Base-by-base conservation (phyloP, 2,797 vertebrate species). In the Lutjanus argentimaculatus region DNA sequence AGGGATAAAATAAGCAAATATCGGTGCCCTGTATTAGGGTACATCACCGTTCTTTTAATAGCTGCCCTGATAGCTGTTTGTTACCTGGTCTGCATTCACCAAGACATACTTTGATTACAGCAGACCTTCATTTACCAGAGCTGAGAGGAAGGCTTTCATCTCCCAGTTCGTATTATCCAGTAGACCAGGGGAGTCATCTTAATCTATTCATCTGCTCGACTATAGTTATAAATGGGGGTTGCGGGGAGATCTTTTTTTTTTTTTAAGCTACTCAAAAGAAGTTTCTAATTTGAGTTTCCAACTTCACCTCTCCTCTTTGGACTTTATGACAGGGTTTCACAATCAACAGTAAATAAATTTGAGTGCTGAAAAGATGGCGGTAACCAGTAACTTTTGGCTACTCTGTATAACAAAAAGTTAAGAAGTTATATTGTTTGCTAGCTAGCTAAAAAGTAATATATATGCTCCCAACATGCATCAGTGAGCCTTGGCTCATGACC, bases 121-220 rank as follows among this genome's bases (percentile, higher is more conserved):
- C 13, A 7, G 4, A n/a, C 16, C 46, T 30, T 80, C 21, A 58
- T 85, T 72, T 79, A 57, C 49, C 56, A 63, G 30, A 19, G 75
- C 61, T 73, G 56, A 63, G 19, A 65, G 64, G 61, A 25, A 75
- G 48, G 22, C 55, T 80, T 87, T 81, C 49, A 81, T 72, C 71
- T 80, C 59, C 17, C 30, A 36, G 30, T 36, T 6, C 30, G 30
- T 36, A 36, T 36, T 36, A 36, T 36, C 30, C 30, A 36, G 30
- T 15, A 57, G 52, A 75, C 13, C 22, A 76, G 5, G 58, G 51
- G 57, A 25, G n/a, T 74, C 42, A 45, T 72, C 51, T 67, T 58
- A 49, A 71, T 75, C 67, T n/a, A 75, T 58, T 69, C 19, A 72
- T 59, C 43, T 70, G 42, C 64, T 43, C 25, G 40, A 15, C 22